Conservation (phyloP, 1,140 invertebrate species). For the Heliconius melpomene region DNA sequence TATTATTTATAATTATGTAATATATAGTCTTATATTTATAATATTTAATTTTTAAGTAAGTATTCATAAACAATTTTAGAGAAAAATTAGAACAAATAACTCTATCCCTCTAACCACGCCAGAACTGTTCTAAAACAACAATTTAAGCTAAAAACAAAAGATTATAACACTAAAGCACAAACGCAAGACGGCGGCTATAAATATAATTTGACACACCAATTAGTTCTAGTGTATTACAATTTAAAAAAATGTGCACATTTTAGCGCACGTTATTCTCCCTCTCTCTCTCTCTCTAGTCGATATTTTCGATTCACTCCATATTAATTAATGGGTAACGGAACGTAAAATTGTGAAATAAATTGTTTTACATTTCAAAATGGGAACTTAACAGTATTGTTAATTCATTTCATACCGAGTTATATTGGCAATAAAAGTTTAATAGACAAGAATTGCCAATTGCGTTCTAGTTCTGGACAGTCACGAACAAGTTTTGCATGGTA, state of each 20-base stretch:
- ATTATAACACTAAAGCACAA: background rate
- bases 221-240: constrained; percentile 10
- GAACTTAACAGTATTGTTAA: constrained; percentile 25
- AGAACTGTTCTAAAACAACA: background rate
- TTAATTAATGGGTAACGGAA: constrained; percentile 32
- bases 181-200: background rate
- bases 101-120: too few relatives aligned
- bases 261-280: constrained; percentile 6
- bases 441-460: constrained; percentile 36
- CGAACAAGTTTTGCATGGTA: constrained; percentile 23
- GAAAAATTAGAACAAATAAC: too few relatives aligned
- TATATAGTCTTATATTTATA: too few relatives aligned
- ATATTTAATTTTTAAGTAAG: too few relatives aligned
- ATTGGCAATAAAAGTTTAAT: constrained; percentile 33
- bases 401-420: constrained; percentile 30
- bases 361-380: constrained; percentile 31
- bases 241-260: constrained; percentile 21
- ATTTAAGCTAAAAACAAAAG: too few relatives aligned
- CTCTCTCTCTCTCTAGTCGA: background rate
- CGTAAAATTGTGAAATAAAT: constrained; percentile 35
- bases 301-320: constrained; percentile 17
- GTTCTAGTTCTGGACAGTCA: constrained; percentile 29
- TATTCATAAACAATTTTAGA: too few relatives aligned
- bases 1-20: too few relatives aligned
- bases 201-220: constrained; percentile 7